Evolutionary conservation across 2,888 invertebrate species (phyloP).

Genomic region (Volucella inflata): DNA sequence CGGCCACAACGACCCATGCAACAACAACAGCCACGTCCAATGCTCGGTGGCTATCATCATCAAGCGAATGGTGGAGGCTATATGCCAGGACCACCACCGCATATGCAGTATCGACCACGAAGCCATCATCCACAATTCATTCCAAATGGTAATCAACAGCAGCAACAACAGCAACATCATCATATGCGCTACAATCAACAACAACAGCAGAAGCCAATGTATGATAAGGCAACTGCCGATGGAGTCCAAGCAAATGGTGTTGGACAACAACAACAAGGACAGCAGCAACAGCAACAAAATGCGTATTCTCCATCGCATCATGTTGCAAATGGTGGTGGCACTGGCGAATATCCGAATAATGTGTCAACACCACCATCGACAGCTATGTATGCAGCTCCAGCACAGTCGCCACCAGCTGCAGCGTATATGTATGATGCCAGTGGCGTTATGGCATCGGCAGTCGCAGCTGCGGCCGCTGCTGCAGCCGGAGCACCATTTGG

Average conservation of each 20-base stretch:
- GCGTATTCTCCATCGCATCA: slow-evolving; percentile 78
- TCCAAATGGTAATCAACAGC: slow-evolving; percentile 78
- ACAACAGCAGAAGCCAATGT: slow-evolving; percentile 76
- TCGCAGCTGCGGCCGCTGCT: slow-evolving; percentile 81
- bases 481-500: slow-evolving; percentile 79
- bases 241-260: slow-evolving; percentile 75
- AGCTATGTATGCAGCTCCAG: slow-evolving; percentile 80
- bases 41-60: slow-evolving; percentile 71
- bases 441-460: slow-evolving; percentile 81
- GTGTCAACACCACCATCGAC: slow-evolving; percentile 79
- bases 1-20: slow-evolving; percentile 79
- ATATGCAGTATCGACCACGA: slow-evolving; percentile 80
- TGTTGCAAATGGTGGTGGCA: slow-evolving; percentile 78
- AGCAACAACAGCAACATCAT: slow-evolving; percentile 80
- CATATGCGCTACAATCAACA: slow-evolving; percentile 81
- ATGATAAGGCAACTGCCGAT: slow-evolving; percentile 75
- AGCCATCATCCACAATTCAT: slow-evolving; percentile 80
- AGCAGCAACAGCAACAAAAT: slow-evolving; percentile 78
- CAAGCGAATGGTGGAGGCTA: slow-evolving; percentile 76
- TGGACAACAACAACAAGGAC: slow-evolving; percentile 77
- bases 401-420: slow-evolving; percentile 82
- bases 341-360: slow-evolving; percentile 80
- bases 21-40: slow-evolving; percentile 79
- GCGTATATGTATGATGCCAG: slow-evolving; percentile 83
- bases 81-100: slow-evolving; percentile 76